Base-by-base conservation (phyloP, 2,113 vertebrate species). In the Grus americana region DNA sequence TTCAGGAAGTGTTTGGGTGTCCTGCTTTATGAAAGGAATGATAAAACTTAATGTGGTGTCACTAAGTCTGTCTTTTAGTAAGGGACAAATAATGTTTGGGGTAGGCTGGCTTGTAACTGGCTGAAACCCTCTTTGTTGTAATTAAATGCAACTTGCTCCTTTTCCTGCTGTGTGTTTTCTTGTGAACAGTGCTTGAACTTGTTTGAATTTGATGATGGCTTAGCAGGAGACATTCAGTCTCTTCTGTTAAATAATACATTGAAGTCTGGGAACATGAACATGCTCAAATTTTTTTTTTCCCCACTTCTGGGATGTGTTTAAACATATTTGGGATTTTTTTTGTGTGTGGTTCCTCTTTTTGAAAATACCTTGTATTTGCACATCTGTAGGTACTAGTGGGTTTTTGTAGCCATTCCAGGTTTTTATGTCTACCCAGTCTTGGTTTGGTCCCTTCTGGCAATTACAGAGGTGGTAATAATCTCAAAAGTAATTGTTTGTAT, bases 101-200 rank as follows among this genome's bases (percentile, higher is more conserved):
- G 59, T 71, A 36, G 70, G 90, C 76, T 95, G 92, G 71, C 59
- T 73, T 93, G 90, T 95, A 87, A 88, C 79, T 96, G 79, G 71
- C 85, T 88, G 90, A 81, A 95, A 86, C 76, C 67, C 82, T 84
- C 61, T 88, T 55, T 88, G 74, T 70, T 93, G 68, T 93, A 90
- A 96, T 96, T 96, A 96, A 97, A 96, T 94, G 44, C 79, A 91
- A 86, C 86, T 95, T 86, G 79, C 79, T 96, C 68, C 92, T 96
- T 93, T 93, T 91, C 75, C 65, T 91, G 79, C 88, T 86, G 47
- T 93, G 92, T 96, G 92, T 91, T 94, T 97, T 95, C 62, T 95
- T 96, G 70, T 84, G 82, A 90, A 54, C 38, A 76, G 59, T 8
- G 7, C 87, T 93, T 90, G 79, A 88, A 82, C 59, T 73, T 70